phyloP scores from a whole-genome alignment of 2,888 invertebrate genomes.

The Eupithecia centaureata region DNA sequence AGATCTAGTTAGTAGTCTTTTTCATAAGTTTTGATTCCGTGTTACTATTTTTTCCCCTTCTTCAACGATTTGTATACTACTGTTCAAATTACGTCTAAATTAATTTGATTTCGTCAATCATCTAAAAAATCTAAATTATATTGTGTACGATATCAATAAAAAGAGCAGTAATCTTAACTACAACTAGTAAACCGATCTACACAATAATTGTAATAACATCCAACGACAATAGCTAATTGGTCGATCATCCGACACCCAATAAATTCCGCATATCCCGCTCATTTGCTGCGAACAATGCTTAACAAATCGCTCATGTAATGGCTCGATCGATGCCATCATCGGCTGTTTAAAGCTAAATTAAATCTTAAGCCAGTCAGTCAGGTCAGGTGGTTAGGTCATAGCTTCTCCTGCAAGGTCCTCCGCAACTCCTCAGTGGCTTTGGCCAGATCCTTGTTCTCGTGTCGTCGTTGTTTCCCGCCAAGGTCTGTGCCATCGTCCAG shows the following conservation, averaged over 20 bases:
- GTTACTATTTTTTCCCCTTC: not conserved
- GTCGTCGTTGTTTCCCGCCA: constrained; percentile 77
- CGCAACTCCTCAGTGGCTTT: constrained; percentile 91
- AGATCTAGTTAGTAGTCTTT: not conserved
- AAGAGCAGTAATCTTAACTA: not conserved
- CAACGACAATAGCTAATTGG: constrained; percentile 45
- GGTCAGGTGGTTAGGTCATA: constrained; percentile 76
- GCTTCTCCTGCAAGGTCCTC: constrained; percentile 89
- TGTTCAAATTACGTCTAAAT: too few species aligned
- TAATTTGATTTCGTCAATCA: not conserved
- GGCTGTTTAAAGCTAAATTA: constrained; percentile 53
- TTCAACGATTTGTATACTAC: not conserved
- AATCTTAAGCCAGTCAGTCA: constrained; percentile 43
- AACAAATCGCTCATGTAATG: constrained; percentile 52
- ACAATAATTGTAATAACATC: constrained; percentile 27
- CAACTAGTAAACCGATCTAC: not conserved
- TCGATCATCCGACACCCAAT: constrained; percentile 43
- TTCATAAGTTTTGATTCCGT: not conserved
- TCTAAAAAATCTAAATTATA: not conserved
- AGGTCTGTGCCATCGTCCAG: constrained; percentile 86
- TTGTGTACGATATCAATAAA: not conserved
- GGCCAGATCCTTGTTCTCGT: constrained; percentile 82
- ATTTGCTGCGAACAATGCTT: constrained; percentile 52
- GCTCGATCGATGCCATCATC: constrained; percentile 43
- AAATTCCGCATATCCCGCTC: constrained; percentile 53